Evolutionary conservation across 2,888 invertebrate genomes (phyloP), one percentile per base, ranked within the genome.

Genomic region (Acrobasis repandana): DNA sequence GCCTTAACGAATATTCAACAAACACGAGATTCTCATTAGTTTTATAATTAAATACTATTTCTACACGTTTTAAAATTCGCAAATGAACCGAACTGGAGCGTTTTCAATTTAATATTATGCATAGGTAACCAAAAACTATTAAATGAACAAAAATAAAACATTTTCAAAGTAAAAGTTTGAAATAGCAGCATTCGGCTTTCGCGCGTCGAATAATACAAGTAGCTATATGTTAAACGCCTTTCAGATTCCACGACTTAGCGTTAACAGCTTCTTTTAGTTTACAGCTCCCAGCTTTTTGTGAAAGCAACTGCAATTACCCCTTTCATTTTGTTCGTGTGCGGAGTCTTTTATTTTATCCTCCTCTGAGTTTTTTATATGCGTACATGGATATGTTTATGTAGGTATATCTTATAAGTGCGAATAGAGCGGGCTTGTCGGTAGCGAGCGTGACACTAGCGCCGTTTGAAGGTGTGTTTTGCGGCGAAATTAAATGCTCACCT

Each of bases 231-330:
- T 67, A 74, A 72, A 71, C 75, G 72, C 72, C 77, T 78, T 76
- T 75, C 76, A 74, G 74, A 80, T 77, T 78, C 71, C 77, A 71
- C 77, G 75, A 77, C 79, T 82, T 79, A 60, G 71, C 79, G 72
- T 73, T 80, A 80, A 83, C 82, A 80, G 80, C 82, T 85, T 82
- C 83, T 83, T 85, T 85, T 82, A 83, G 80, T 86, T 84, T 81
- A 81, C 79, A 77, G 80, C 81, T 77, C 77, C 74, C 69, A 75
- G 77, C 77, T 83, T 84, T 87, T 80, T 83, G 83, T 85, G 67
- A 75, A 72, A 75, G 73, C 72, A 76, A 76, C 81, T 80, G 82
- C 86, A 85, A 88, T 88, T 88, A 86, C 85, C 85, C 81, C 82
- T 83, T 85, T 86, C 81, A 82, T 77, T 79, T 77, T 78, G 76